These are phyloP conservation scores for Gopherus flavomarginatus DNA, from an alignment of 2,113 vertebrate genomes.

Conservation along the genomic window DNA sequence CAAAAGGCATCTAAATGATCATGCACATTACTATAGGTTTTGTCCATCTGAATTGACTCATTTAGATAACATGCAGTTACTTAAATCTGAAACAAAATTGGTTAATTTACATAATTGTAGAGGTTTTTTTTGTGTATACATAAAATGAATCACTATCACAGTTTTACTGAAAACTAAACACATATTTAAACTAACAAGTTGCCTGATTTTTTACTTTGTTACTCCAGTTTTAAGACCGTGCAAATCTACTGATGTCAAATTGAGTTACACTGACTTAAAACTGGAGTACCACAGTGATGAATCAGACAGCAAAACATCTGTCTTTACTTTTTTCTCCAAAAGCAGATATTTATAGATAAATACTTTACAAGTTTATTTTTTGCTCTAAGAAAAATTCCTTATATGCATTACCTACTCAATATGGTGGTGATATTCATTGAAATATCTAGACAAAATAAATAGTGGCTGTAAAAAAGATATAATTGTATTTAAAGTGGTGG, in stretches of 20 bases:
- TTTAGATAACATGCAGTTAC: not conserved
- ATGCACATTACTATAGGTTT: not conserved
- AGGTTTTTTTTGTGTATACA: not conserved
- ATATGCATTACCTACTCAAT: not conserved
- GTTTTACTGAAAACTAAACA: not conserved
- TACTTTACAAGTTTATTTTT: rapidly evolving
- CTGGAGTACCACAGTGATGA: not conserved
- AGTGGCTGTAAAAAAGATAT: not conserved
- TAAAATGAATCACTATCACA: not conserved
- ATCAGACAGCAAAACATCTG: not conserved
- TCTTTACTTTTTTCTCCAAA: not conserved
- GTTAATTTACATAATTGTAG: not conserved
- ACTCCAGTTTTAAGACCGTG: not conserved
- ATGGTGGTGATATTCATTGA: not conserved
- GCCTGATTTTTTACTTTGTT: not conserved
- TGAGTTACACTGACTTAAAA: not conserved
- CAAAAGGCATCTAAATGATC: not conserved
- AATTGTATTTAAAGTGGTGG: not conserved
- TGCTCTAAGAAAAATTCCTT: not conserved
- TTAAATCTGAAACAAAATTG: not conserved
- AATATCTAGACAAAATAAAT: not conserved
- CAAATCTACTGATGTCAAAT: not conserved
- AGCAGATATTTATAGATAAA: not conserved
- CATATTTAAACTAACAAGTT: not conserved
- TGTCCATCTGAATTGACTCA: not conserved